A percentile compares a stretch with the other conserved stretches of the same genome.
phyloP scores from a whole-genome alignment of 2,888 invertebrate genomes.

The Baronia brevicornis region DNA sequence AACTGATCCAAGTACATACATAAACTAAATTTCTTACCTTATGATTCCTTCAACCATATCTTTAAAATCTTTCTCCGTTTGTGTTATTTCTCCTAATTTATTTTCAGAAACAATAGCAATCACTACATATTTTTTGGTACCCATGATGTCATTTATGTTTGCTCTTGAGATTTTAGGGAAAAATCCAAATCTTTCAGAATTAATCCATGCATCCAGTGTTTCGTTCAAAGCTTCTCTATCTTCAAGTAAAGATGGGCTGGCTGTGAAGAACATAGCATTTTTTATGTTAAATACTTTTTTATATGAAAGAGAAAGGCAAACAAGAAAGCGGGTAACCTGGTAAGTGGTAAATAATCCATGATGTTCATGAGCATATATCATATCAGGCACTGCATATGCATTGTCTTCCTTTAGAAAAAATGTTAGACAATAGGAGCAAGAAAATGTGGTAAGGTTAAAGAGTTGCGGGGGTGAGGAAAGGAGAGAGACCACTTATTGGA shows the following conservation, averaged over 20 bases:
- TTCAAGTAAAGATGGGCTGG: constrained; percentile 33
- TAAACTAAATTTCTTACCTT: constrained; percentile 41
- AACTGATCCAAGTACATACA: neutral
- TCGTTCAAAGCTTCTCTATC: constrained; percentile 70
- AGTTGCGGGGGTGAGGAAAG: too few relatives aligned
- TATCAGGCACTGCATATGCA: too few relatives aligned
- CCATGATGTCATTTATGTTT: constrained; percentile 88
- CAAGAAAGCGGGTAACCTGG: too few relatives aligned
- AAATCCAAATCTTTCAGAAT: constrained; percentile 90
- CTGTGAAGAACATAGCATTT: constrained; percentile 38
- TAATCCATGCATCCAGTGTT: constrained; percentile 90
- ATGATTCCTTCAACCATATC: constrained; percentile 90
- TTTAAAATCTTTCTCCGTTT: constrained; percentile 87
- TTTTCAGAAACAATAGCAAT: constrained; percentile 92
- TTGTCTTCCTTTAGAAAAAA: too few relatives aligned
- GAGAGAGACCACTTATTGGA: too few relatives aligned
- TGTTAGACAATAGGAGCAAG: too few relatives aligned
- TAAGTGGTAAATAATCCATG: too few relatives aligned
- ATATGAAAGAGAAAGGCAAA: too few relatives aligned
- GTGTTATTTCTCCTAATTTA: constrained; percentile 85
- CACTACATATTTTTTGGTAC: constrained; percentile 90
- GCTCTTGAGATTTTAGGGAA: constrained; percentile 91
- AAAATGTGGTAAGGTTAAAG: too few relatives aligned
- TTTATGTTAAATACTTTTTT: too few relatives aligned
- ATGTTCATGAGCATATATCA: too few relatives aligned